Base-by-base conservation (phyloP, 35 echinoderm and acorn worm genomes). In the Hemicentrotus pulcherrimus region DNA sequence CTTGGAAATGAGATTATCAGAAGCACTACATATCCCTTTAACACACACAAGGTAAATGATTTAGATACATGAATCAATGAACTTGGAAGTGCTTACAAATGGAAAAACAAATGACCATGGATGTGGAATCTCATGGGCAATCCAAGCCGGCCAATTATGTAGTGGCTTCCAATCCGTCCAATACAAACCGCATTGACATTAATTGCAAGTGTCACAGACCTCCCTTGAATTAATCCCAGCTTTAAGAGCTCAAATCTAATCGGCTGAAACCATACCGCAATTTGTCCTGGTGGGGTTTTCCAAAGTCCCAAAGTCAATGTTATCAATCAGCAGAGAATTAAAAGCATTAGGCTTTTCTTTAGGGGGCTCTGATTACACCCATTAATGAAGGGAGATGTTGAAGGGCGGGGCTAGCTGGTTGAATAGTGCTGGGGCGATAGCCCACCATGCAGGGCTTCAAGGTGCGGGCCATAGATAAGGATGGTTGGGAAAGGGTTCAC, bases 31-130 rank as follows among this genome's bases (percentile, higher is more conserved):
- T 52, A 6, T 52, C 13, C 13, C 8, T 8, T 55, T 55, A 55
- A 55, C 50, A 55, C 15, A 13, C 50, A 55, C 50, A 55, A 14
- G 50, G 50, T 13, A 15, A 55, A 55, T 2, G 50, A 55, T 55
- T 14, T 55, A 55, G 50, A 55, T 78, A 78, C 18, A 78, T n/a
- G 65, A 28, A 78, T 78, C 24, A 78, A 78, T 78, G 65, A 78
- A 28, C 65, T 28, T n/a, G 10, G 65, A 78, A 78, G 19, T 78
- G 28, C 65, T 78, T 78, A 78, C 65, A 78, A 78, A 78, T 78
- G 65, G 65, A 78, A 78, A 78, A 28, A n/a, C 65, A 78, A 78
- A 78, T 78, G 65, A 78, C 65, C 65, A 78, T 78, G 65, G 65
- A 78, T n/a, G 28, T 78, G 65, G 19, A 28, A 78, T 78, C 65